phyloP scores from a whole-genome alignment of 2,797 vertebrate species.

The Manis pentadactyla region DNA sequence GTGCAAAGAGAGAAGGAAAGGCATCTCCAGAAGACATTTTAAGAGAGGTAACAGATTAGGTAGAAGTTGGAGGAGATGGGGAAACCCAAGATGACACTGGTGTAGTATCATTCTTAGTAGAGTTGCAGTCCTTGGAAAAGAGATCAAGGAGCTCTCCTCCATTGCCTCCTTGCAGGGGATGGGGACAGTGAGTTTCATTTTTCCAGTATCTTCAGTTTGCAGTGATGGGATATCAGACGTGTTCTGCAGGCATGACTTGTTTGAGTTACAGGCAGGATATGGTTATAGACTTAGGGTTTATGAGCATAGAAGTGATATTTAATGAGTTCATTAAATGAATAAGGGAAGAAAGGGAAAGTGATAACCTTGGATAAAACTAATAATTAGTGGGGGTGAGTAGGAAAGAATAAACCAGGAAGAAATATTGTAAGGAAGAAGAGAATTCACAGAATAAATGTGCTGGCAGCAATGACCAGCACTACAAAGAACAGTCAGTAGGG shows the following conservation, averaged over 20 bases:
- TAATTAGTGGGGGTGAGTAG: neutral
- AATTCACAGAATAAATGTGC: neutral
- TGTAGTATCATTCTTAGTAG: neutral
- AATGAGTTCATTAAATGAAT: neutral
- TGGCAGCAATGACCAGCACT: neutral
- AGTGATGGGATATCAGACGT: neutral
- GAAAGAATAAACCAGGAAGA: neutral
- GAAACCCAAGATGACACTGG: neutral
- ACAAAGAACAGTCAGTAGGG: neutral
- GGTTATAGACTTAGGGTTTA: neutral
- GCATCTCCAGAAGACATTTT: neutral
- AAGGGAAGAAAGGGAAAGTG: neutral
- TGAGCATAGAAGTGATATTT: neutral
- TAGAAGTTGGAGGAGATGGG: neutral
- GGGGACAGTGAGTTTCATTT: neutral
- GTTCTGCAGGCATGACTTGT: neutral
- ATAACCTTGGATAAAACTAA: neutral
- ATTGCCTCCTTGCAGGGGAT: neutral
- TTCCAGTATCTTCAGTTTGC: neutral
- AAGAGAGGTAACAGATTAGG: neutral
- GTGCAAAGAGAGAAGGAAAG: neutral
- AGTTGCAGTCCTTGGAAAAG: neutral
- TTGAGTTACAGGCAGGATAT: neutral
- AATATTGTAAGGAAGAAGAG: neutral
- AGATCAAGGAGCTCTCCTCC: neutral